Base-by-base conservation (phyloP, 1,140 invertebrate genomes). In the Ceratitis capitata region DNA sequence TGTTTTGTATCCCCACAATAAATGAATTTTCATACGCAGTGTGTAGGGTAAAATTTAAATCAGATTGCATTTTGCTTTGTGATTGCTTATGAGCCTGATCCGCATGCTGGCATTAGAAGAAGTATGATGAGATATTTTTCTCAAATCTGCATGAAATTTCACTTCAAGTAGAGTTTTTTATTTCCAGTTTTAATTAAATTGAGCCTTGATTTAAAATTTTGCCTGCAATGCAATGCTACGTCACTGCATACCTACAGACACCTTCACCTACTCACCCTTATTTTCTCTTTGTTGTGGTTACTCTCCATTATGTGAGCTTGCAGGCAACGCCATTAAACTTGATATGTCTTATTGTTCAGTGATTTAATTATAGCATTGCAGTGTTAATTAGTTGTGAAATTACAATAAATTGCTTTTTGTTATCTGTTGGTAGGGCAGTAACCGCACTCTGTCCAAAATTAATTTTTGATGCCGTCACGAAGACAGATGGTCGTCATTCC, bases 311-410 rank as follows among this genome's bases (percentile, higher is more conserved):
- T 74, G 29, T n/a, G n/a, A 78, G 39, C 9, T 78, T 78, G 69
- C 9, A n/a, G 39, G 14, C 39, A 78, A 78, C 39, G 42, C 35
- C 69, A 35, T 78, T 78, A 64, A 64, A 19, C 45, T n/a, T n/a
- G n/a, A n/a, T 19, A 39, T 78, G 39, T 78, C 14, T n/a, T 23
- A 6, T 78, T 45, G 19, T 78, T 35, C 45, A 23, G 69, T 78
- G 69, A 78, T 78, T 78, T 78, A 35, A 45, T 64, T 85, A 69
- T 84, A 88, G 86, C 86, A 84, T 84, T 86, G 85, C 86, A 86
- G 83, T 61, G 86, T 85, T 88, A 86, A 88, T 89, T 85, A 86
- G 86, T 85, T 83, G 85, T 89, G 85, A 84, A 89, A 86, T 86
- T 87, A 84, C 87, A 88, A 88, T 88, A 82, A 85, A 82, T 84